Percentiles rank a stretch among this genome's conserved stretches.
Conservation (phyloP, 2,888 invertebrate species). For the Elmis aenea region DNA sequence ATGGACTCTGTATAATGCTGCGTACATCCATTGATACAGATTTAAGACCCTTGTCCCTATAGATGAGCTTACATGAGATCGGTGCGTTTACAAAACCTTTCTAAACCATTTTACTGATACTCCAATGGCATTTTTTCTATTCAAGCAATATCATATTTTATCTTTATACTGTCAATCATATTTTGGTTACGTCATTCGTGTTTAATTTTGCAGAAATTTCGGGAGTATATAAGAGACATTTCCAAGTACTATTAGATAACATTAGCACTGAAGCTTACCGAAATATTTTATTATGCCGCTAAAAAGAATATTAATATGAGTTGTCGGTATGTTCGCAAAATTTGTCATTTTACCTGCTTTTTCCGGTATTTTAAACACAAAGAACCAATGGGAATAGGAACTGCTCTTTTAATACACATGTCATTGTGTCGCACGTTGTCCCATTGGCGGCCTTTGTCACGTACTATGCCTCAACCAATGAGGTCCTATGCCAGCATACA, state of each 20-base stretch:
- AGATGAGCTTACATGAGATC: constrained; percentile 9
- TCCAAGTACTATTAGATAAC: too few relatives aligned
- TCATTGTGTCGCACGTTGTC: constrained; percentile 29
- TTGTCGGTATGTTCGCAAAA: too few relatives aligned
- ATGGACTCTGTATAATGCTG: constrained; percentile 18
- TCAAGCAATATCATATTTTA: constrained; percentile 32
- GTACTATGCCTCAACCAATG: constrained; percentile 36
- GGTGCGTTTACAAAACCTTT: constrained; percentile 19
- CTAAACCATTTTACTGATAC: constrained; percentile 18
- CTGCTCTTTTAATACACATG: constrained; percentile 25
- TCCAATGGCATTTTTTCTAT: constrained; percentile 25
- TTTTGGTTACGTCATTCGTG: constrained; percentile 31
- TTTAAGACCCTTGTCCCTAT: constrained; percentile 22
- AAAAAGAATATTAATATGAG: too few relatives aligned
- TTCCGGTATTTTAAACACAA: constrained; percentile 1
- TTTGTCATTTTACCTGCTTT: constrained; percentile 6
- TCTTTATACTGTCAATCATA: constrained; percentile 43
- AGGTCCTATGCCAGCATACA: constrained; percentile 34
- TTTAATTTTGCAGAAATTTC: constrained; percentile 30
- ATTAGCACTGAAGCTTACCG: too few relatives aligned
- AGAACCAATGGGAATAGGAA: constrained; percentile 6
- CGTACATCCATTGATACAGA: constrained; percentile 23
- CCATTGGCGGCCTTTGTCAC: constrained; percentile 42
- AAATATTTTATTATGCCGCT: too few relatives aligned
- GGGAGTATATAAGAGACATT: constrained; percentile 15